Evolutionary conservation across 37 sponge, comb jelly and placozoan species (phyloP).

Genomic region (Chondrosia reniformis): DNA sequence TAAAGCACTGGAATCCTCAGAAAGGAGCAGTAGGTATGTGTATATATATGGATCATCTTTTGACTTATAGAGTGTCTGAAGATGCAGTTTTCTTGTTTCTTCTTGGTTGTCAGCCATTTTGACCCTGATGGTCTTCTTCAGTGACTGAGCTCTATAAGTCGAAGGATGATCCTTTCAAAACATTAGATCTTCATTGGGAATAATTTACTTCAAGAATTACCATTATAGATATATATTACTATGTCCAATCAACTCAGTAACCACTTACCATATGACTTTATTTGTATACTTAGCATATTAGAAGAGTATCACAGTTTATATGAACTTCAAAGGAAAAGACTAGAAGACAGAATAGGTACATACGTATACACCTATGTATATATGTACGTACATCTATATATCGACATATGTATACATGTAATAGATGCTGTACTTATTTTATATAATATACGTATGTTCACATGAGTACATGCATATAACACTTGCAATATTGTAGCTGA

Average conservation of each 20-base stretch:
- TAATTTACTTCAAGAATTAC: too few relatives aligned
- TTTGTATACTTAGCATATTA: too few relatives aligned
- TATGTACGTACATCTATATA: neutral
- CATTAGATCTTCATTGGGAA: too few relatives aligned
- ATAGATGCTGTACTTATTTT: neutral
- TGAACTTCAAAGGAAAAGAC: conserved; percentile 89
- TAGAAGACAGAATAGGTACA: conserved; percentile 61
- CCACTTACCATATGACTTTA: too few relatives aligned
- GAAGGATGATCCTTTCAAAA: too few relatives aligned
- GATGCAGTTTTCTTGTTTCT: too few relatives aligned
- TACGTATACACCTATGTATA: neutral
- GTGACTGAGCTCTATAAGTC: too few relatives aligned
- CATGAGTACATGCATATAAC: neutral
- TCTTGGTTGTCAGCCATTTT: too few relatives aligned
- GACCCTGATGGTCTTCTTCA: too few relatives aligned
- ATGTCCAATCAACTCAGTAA: too few relatives aligned
- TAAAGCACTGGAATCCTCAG: conserved; percentile 72
- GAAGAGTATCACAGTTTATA: conserved; percentile 94
- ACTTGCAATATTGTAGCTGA: conserved; percentile 14
- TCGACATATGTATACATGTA: neutral
- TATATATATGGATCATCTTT: neutral
- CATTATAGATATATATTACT: too few relatives aligned
- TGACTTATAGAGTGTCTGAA: too few relatives aligned
- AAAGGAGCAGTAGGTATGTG: conserved; percentile 83
- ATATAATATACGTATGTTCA: neutral